Evolutionary conservation across 2,113 vertebrate genomes (phyloP), one percentile per base, ranked within the genome.

Genomic region (Chauna torquata): DNA sequence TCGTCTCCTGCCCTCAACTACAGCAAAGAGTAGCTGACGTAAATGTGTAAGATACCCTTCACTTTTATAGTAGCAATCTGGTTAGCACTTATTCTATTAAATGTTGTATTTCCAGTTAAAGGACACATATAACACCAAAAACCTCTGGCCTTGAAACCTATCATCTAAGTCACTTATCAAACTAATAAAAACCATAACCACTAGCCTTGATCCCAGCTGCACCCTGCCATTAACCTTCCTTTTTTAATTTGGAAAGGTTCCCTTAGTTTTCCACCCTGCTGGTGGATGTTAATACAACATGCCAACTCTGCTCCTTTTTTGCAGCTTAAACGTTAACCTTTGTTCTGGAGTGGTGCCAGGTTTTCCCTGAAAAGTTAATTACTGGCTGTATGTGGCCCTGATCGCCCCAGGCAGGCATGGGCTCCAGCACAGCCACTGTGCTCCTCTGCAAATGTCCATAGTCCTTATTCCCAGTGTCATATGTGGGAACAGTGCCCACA

Each of bases 211-310:
- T 85, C 45, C 47, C 40, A 68, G 81, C 45, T 82, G 92, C 77
- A 55, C 47, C 17, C 32, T 59, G 59, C 45, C 90, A 82, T 89
- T 81, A 94, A 87, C 50, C 55, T 82, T 27, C 17, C 40, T 49
- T n/a, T 85, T 95, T 76, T 78, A 94, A 93, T 86, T 91, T 85
- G 66, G 59, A 92, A 77, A 68, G 3, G 19, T 85, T 93, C 52
- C 27, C n/a, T 61, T 57, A 34, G 38, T 91, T 92, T 80, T 81
- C 61, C 84, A 64, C 25, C 65, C 96, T 69, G 49, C n/a, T 0
- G 16, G 57, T 19, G 82, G 34, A 77, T 90, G 96, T 93, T 92
- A 83, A 93, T 75, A 57, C 38, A 36, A 49, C 6, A 2, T 32
- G 80, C 92, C 77, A 87, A 40, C 80, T 90, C 92, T 16, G 55